Percentiles rank a stretch among this genome's conserved stretches.
Conservation (phyloP, 2,888 invertebrate genomes). For the Phoenoteleia sp. region DNA sequence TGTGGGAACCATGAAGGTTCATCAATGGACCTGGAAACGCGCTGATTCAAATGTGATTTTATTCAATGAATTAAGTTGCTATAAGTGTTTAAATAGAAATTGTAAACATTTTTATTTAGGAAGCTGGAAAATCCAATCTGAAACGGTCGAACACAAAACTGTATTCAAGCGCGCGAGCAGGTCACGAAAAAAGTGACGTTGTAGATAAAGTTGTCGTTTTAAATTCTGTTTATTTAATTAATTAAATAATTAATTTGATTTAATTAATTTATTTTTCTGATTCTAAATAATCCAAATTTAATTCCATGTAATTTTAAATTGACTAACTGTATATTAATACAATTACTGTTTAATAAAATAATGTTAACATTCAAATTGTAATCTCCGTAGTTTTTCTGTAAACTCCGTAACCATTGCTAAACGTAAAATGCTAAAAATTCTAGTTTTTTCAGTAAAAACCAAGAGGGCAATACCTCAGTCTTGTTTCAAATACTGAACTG, state of each 20-base stretch:
- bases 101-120: constrained; percentile 7
- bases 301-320: background rate
- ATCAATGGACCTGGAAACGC: constrained; percentile 42
- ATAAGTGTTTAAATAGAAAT: constrained; percentile 7
- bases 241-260: background rate
- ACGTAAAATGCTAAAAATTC: background rate
- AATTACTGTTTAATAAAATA: background rate
- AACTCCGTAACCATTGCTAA: constrained; percentile 6
- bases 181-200: background rate
- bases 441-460: constrained; percentile 4
- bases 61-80: constrained; percentile 35
- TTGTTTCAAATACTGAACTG: constrained; percentile 2
- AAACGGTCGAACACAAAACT: background rate
- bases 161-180: background rate
- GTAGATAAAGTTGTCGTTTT: background rate
- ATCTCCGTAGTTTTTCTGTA: constrained; percentile 5
- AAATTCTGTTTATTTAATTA: background rate
- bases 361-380: background rate
- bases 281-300: background rate
- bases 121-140: background rate
- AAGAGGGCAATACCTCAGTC: background rate
- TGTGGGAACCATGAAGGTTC: constrained; percentile 39
- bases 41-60: background rate
- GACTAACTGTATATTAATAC: background rate
- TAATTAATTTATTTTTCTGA: background rate